A percentile compares a stretch with the other conserved stretches of the same genome.
Conservation (phyloP, 2,888 invertebrate genomes). For the Axea sp. region DNA sequence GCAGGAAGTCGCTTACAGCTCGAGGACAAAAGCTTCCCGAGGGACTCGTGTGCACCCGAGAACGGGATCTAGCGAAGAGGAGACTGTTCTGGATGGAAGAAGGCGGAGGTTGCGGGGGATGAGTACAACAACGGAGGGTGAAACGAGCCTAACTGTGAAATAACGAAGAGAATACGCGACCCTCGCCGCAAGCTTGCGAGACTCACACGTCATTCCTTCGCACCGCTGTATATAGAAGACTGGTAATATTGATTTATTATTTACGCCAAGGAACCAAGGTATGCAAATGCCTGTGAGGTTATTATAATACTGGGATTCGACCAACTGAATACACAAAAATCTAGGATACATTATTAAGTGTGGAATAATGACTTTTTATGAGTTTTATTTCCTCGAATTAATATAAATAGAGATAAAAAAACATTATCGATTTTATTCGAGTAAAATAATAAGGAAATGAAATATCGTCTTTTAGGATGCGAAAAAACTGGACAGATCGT, state of each 20-base stretch:
- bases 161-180: slow-evolving; percentile 75
- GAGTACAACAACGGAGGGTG: slow-evolving; percentile 60
- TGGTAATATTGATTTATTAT: slow-evolving; percentile 79
- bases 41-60: slow-evolving; percentile 75
- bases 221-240: slow-evolving; percentile 60
- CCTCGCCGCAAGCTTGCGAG: slow-evolving; percentile 66
- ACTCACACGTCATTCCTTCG: slow-evolving; percentile 76
- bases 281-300: slow-evolving; percentile 68
- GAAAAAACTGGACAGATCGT: no score
- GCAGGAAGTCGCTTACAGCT: slow-evolving; percentile 79
- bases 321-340: slow-evolving; percentile 7
- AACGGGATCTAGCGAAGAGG: slow-evolving; percentile 65
- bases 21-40: slow-evolving; percentile 79
- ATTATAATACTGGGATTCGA: slow-evolving; percentile 69
- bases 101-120: slow-evolving; percentile 62
- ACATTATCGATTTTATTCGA: no score
- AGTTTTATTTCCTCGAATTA: no score
- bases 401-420: no score
- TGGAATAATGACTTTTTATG: no score
- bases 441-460: no score
- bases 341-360: neutral
- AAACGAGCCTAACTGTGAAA: slow-evolving; percentile 78
- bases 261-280: slow-evolving; percentile 70
- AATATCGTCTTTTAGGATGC: no score
- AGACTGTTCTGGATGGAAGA: slow-evolving; percentile 61